Evolutionary conservation across 2,113 vertebrate species (phyloP).

Genomic region (Barbus barbus): DNA sequence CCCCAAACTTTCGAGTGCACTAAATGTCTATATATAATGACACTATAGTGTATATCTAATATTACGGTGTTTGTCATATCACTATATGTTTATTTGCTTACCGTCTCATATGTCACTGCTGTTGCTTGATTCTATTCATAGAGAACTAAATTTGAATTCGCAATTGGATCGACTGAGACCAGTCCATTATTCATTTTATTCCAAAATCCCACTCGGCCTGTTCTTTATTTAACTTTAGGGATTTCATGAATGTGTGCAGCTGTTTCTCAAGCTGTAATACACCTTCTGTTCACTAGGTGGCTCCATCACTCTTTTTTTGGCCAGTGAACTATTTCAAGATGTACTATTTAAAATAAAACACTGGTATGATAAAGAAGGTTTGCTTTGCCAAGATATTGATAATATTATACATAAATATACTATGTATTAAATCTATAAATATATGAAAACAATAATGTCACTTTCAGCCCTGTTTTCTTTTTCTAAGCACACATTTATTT

Average conservation of each 20-base stretch:
- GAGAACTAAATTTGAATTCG: neutral
- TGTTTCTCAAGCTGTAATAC: slow-evolving; percentile 22
- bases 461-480: neutral
- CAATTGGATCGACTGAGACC: neutral
- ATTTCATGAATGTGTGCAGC: neutral
- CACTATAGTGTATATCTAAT: too few relatives aligned
- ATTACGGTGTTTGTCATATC: too few relatives aligned
- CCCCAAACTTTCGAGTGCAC: neutral
- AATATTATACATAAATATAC: neutral
- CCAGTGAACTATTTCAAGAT: neutral
- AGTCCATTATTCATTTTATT: neutral
- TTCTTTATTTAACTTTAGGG: neutral
- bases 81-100: neutral
- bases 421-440: neutral
- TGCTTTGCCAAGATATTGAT: neutral
- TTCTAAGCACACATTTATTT: neutral
- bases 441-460: neutral
- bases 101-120: neutral
- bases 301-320: slow-evolving; percentile 40
- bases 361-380: too few relatives aligned
- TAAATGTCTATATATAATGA: too few relatives aligned
- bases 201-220: neutral
- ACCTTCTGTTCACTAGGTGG: slow-evolving; percentile 66
- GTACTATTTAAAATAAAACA: neutral
- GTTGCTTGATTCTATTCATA: neutral